Evolutionary conservation across 2,113 vertebrate genomes (phyloP), one percentile per base, ranked within the genome.

Genomic region (Hylia prasina): DNA sequence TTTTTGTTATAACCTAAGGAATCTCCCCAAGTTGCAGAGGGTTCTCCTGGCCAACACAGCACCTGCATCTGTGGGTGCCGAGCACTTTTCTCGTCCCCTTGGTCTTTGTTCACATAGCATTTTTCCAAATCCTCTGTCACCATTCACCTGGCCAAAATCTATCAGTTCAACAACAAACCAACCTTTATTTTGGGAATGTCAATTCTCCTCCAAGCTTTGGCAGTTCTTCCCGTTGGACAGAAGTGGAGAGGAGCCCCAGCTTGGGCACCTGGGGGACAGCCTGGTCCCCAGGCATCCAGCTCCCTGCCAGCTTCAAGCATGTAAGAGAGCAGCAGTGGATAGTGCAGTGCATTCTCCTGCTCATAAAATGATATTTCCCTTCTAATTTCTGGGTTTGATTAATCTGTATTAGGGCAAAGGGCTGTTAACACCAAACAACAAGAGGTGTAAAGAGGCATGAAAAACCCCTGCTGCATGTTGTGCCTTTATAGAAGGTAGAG

Each of bases 11-110:
- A 61, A 19, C 27, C 33, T 54, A 15, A 87, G 61, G 31, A 44
- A 63, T 42, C 31, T 79, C 28, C 39, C 14, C 11, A n/a, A 5
- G 20, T 5, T 51, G 54, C 37, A 87, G 54, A 77, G 31, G 8
- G 39, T 10, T 66, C 75, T 82, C 37, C 37, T 0, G 4, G 23
- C 42, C 51, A 28, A 25, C 50, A 64, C 21, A 73, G 37, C 0
- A 2, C 18, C 35, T 2, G 0, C 25, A 37, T 12, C 44, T 39
- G 14, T 3, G 22, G 6, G 22, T 15, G 22, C 2, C 18, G 27
- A 42, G 64, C 27, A 35, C 24, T 70, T 69, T 27, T 50, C 37
- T n/a, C 3, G 0, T 42, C 50, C 75, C 39, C 33, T 76, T 37
- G 30, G 47, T 31, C 39, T 66, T 68, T 31, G 7, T 28, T 58